These are phyloP conservation scores for Amazona guildingii DNA, from an alignment of 2,113 vertebrate genomes.

Conservation along the genomic window DNA sequence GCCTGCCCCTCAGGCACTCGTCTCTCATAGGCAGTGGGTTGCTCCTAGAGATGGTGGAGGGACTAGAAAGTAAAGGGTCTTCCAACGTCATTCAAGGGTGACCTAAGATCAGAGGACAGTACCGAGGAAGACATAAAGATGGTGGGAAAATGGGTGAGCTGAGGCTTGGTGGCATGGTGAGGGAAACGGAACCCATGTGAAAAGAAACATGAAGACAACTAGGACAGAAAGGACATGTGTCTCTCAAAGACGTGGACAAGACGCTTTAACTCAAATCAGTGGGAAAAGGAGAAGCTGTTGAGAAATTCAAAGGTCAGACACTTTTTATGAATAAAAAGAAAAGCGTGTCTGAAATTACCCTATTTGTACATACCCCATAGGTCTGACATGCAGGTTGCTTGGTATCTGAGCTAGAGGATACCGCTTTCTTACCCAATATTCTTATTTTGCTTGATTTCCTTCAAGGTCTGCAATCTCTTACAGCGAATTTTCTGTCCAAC, in stretches of 20 bases:
- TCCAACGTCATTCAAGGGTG: neutral
- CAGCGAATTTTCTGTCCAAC: neutral
- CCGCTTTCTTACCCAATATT: neutral
- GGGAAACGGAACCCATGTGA: neutral
- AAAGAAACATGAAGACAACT: neutral
- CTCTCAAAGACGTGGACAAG: neutral
- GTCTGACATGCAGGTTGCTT: neutral
- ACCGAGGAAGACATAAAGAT: neutral
- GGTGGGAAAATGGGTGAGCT: neutral
- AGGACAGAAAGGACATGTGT: neutral
- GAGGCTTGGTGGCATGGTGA: neutral
- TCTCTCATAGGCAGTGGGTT: neutral
- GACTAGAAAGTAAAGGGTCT: neutral
- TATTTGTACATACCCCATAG: neutral
- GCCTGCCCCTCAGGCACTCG: neutral
- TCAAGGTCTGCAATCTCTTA: neutral
- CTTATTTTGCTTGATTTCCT: neutral
- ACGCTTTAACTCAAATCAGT: neutral
- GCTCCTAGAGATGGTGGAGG: neutral
- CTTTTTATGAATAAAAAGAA: neutral
- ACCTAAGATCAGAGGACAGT: neutral
- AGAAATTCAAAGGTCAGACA: neutral
- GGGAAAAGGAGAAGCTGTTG: neutral
- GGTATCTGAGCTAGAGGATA: neutral
- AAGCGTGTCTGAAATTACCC: neutral